These are phyloP conservation scores for Nyctereutes procyonoides DNA, from an alignment of 2,113 vertebrate genomes.

Conservation along the genomic window DNA sequence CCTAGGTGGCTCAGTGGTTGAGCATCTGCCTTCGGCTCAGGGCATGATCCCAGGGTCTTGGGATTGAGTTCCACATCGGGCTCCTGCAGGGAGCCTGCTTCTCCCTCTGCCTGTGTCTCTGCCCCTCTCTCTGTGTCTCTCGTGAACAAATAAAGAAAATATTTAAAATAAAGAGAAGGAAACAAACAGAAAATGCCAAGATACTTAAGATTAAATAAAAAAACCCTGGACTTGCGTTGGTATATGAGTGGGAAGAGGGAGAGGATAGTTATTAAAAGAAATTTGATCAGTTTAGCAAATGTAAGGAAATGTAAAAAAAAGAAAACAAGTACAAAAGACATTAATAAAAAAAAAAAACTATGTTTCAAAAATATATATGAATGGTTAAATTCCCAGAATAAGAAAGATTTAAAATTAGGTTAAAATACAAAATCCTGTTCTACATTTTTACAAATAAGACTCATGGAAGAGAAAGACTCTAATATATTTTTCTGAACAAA, in stretches of 20 bases:
- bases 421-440: constrained; percentile 56
- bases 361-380: neutral
- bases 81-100: no score
- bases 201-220: neutral
- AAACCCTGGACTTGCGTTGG: neutral
- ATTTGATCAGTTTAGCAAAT: neutral
- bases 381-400: neutral
- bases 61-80: no score
- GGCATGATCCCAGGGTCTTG: no score
- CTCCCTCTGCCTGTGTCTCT: no score
- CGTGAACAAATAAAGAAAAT: no score
- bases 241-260: neutral
- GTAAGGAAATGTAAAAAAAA: constrained; percentile 11
- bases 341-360: neutral
- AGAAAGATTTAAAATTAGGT: constrained; percentile 28
- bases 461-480: constrained; percentile 7
- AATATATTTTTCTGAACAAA: constrained; percentile 10
- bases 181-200: constrained; percentile 27
- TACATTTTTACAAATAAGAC: neutral
- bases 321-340: neutral
- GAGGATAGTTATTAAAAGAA: neutral
- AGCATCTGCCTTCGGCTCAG: no score
- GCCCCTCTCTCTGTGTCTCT: no score
- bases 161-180: neutral
- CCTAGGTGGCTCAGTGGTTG: no score